Percentiles rank a stretch among this genome's conserved stretches.
phyloP scores from a whole-genome alignment of 2,888 invertebrate species.

The Drosophila fulvimacula region DNA sequence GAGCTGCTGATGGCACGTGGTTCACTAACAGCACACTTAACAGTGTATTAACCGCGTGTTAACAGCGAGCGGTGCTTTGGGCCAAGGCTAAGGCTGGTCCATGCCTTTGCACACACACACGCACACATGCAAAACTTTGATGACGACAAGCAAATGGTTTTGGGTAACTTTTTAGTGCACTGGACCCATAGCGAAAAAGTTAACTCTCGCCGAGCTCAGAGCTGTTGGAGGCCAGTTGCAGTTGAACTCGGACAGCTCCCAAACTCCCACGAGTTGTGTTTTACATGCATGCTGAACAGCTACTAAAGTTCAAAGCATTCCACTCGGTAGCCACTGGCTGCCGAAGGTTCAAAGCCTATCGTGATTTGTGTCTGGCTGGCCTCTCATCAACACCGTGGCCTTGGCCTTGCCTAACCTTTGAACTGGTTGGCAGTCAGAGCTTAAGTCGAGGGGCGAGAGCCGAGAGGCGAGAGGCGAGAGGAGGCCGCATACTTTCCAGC shows the following conservation, averaged over 20 bases:
- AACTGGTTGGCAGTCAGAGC: constrained; percentile 32
- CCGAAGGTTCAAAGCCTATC: constrained; percentile 10
- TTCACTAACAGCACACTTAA: constrained; percentile 48
- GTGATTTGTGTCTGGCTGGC: constrained; percentile 33
- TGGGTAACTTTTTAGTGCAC: constrained; percentile 49
- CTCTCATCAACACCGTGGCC: constrained; percentile 24
- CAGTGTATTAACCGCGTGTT: constrained; percentile 36
- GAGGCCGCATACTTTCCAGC: neutral
- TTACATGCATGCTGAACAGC: constrained; percentile 33
- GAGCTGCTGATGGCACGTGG: constrained; percentile 59
- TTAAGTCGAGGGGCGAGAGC: neutral
- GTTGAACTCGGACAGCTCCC: neutral
- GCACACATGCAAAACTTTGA: constrained; percentile 51
- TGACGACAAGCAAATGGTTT: constrained; percentile 78
- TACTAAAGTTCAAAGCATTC: constrained; percentile 50
- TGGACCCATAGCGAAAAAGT: constrained; percentile 43
- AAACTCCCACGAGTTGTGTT: constrained; percentile 11
- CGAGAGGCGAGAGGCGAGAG: neutral
- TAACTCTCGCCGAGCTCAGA: constrained; percentile 15
- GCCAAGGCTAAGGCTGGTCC: constrained; percentile 79
- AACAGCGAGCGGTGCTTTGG: constrained; percentile 37
- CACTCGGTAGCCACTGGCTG: neutral
- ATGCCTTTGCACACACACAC: constrained; percentile 30
- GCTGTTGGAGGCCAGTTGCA: constrained; percentile 39
- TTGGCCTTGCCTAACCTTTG: constrained; percentile 66